Percentiles rank a stretch among this genome's conserved stretches.
Evolutionary conservation across 1,140 invertebrate species (phyloP).

Genomic region (Halyomorpha halys): DNA sequence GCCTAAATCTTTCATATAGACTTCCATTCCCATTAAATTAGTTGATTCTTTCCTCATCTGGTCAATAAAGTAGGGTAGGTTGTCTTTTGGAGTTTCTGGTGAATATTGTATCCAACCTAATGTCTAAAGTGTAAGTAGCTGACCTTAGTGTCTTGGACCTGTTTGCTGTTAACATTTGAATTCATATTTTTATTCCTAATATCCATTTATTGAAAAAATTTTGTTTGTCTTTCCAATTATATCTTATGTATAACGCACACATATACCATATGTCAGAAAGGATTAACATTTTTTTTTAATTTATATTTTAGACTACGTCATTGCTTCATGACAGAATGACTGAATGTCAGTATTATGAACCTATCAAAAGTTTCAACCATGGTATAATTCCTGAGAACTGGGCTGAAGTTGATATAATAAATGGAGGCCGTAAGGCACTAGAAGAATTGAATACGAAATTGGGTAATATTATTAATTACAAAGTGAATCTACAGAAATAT

Average conservation of each 20-base stretch:
- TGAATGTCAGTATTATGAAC: conserved; percentile 64
- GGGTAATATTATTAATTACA: conserved; percentile 40
- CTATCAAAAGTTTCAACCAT: conserved; percentile 52
- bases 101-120: too few species aligned
- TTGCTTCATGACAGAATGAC: conserved; percentile 74
- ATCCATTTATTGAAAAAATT: conserved; percentile 3
- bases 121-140: too few species aligned
- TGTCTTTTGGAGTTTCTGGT: too few species aligned
- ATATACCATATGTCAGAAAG: neutral
- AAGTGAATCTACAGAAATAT: too few species aligned
- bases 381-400: conserved; percentile 64
- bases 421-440: conserved; percentile 63
- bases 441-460: conserved; percentile 73
- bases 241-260: neutral
- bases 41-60: too few species aligned
- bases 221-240: neutral
- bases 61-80: too few species aligned
- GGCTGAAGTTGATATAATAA: conserved; percentile 72
- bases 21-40: too few species aligned
- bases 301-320: conserved; percentile 42
- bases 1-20: too few species aligned
- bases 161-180: too few species aligned
- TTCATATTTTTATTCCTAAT: too few species aligned
- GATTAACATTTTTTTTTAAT: neutral
- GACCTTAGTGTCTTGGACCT: too few species aligned